Evolutionary conservation across 35 echinoderm and acorn worm species (phyloP), one percentile per base, ranked within the genome.

Genomic region (Anneissia japonica): DNA sequence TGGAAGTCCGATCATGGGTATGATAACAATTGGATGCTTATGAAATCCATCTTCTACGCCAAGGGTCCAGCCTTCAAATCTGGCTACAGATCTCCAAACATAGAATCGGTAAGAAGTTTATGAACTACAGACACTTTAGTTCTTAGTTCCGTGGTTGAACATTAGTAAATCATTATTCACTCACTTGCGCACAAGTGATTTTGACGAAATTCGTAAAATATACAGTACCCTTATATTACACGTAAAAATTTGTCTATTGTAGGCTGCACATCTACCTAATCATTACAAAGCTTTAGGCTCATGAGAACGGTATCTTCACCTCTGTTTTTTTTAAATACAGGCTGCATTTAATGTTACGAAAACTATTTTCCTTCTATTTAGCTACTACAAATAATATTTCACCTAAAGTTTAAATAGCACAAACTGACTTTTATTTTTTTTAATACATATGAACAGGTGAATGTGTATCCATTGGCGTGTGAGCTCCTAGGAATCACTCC

Each of bases 381-480:
- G 32, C 9, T 30, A 34, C 26, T 34, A 76, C n/a, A 76, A 64
- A 13, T 64, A 28, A 64, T 28, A 28, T 64, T 13, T 64, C 28
- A 14, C 51, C 28, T 28, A 13, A 64, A 14, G 28, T 64, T 64
- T 64, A n/a, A n/a, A n/a, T n/a, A n/a, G n/a, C n/a, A n/a, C n/a
- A n/a, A n/a, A n/a, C n/a, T n/a, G n/a, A n/a, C n/a, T n/a, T n/a
- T n/a, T n/a, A n/a, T n/a, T n/a, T n/a, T n/a, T n/a, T n/a, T n/a
- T n/a, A n/a, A n/a, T n/a, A n/a, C n/a, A n/a, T n/a, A 76, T 34
- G 4, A 5, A 19, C 56, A 89, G 87, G 87, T 89, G 9, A 79
- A 89, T 34, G 75, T 89, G 36, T 89, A 89, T 33, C 56, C 43
- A 14, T 82, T 89, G 81, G 83, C 83, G 79, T 89, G 87, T 89